phyloP scores from a whole-genome alignment of 2,888 invertebrate genomes.

The Ariolimax columbianus region DNA sequence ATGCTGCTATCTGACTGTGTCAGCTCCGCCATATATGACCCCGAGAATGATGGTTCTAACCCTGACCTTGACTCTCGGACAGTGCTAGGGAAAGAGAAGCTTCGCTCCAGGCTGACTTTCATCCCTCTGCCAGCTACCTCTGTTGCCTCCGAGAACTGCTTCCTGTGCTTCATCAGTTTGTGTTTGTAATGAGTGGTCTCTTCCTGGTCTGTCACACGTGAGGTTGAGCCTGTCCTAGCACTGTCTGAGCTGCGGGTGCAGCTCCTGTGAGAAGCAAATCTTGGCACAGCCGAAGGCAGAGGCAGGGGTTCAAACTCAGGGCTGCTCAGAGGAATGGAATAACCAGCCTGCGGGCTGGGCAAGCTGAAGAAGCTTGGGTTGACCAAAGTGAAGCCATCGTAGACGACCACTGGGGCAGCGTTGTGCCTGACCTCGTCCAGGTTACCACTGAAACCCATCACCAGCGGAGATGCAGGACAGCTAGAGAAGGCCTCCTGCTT shows the following conservation, averaged over 20 bases:
- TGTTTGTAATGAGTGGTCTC: conserved; percentile 41
- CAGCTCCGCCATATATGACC: background rate
- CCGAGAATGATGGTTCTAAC: background rate
- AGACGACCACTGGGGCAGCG: background rate
- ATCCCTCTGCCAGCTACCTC: background rate
- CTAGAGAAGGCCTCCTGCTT: conserved; percentile 36
- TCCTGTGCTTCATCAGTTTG: conserved; percentile 47
- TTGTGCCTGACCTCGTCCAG: background rate
- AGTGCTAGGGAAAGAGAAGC: conserved; percentile 45
- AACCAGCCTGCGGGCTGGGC: background rate
- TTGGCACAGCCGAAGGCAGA: background rate
- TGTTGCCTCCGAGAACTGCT: conserved; percentile 21
- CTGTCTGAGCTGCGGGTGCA: background rate
- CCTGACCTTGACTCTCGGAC: conserved; percentile 32
- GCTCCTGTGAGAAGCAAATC: background rate
- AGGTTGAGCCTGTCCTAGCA: background rate
- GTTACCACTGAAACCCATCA: conserved; percentile 22
- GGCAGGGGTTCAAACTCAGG: conserved; percentile 12
- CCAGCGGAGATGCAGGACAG: conserved; percentile 25
- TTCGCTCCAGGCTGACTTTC: conserved; percentile 34
- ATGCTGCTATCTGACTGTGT: background rate
- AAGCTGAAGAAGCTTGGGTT: background rate
- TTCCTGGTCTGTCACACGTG: background rate
- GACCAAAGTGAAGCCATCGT: background rate
- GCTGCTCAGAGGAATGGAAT: background rate